Percentiles rank a stretch among this genome's conserved stretches.
These are phyloP conservation scores for Delphinus delphis DNA, from an alignment of 2,113 vertebrate genomes.

Conservation along the genomic window DNA sequence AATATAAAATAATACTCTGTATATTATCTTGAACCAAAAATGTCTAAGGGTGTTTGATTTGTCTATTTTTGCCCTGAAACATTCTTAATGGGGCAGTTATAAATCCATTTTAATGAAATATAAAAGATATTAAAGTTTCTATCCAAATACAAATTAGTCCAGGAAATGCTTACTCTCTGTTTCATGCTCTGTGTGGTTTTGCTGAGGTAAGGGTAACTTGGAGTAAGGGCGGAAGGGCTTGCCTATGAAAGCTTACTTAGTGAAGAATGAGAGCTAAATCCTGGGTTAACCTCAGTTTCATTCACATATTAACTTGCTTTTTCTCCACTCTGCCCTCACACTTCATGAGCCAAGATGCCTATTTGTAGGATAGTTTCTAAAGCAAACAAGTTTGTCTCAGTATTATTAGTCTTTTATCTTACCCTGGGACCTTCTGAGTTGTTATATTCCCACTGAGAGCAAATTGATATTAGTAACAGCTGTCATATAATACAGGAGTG, in stretches of 20 bases:
- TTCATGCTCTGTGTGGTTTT: slow-evolving; percentile 18
- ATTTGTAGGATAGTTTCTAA: slow-evolving; percentile 24
- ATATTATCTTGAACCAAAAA: neutral
- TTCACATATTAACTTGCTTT: slow-evolving; percentile 27
- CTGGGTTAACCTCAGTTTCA: slow-evolving; percentile 36
- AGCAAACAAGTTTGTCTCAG: neutral
- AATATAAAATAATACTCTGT: neutral
- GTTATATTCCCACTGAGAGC: neutral
- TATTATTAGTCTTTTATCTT: neutral
- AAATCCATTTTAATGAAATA: slow-evolving; percentile 33
- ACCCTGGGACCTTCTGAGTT: neutral
- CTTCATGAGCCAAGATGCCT: slow-evolving; percentile 42
- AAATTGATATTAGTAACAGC: neutral
- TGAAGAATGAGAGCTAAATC: slow-evolving; percentile 36
- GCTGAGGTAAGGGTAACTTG: slow-evolving; percentile 27
- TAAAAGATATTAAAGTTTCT: neutral
- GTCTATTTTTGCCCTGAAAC: neutral
- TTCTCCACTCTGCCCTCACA: neutral
- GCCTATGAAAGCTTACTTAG: neutral
- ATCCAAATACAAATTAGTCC: neutral
- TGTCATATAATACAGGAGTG: neutral
- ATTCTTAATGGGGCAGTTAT: neutral
- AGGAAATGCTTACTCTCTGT: neutral
- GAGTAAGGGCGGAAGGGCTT: neutral
- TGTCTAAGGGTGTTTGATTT: neutral